A percentile compares a stretch with the other conserved stretches of the same genome.
These are phyloP conservation scores for Seira musarum DNA, from an alignment of 2,888 invertebrate genomes.

Conservation along the genomic window DNA sequence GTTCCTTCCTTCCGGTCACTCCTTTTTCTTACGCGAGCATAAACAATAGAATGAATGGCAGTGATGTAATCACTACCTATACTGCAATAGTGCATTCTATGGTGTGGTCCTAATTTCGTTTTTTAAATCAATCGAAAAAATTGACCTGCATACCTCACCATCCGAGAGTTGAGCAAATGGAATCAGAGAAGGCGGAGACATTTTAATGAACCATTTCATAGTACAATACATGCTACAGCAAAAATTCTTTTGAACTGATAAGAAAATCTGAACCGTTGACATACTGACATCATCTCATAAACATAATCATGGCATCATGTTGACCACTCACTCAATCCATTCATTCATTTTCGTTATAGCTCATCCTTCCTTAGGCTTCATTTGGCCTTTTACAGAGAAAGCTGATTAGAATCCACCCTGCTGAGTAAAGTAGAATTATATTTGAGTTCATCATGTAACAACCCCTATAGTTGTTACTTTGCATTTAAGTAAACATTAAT, in stretches of 20 bases:
- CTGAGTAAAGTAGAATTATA: conserved; percentile 37
- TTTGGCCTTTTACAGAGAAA: conserved; percentile 33
- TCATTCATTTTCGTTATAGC: neutral
- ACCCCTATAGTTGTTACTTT: conserved; percentile 19
- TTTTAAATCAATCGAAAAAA: conserved; percentile 12
- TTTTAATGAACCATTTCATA: conserved; percentile 15
- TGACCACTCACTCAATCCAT: neutral
- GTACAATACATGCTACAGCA: conserved; percentile 5
- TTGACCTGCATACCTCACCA: neutral
- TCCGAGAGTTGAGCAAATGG: conserved; percentile 9
- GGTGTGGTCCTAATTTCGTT: neutral
- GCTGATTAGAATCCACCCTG: conserved; percentile 36
- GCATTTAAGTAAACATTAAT: conserved; percentile 13
- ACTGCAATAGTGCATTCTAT: neutral
- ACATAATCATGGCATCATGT: neutral
- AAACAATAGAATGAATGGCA: neutral
- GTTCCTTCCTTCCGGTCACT: conserved; percentile 44
- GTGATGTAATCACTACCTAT: neutral
- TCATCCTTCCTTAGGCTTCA: neutral
- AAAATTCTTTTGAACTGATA: conserved; percentile 7
- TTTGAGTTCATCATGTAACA: neutral
- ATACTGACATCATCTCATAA: conserved; percentile 30
- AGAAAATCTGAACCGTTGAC: conserved; percentile 26
- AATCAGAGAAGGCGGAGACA: neutral
- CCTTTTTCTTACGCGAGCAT: conserved; percentile 37